Evolutionary conservation across 1,140 invertebrate species (phyloP), one percentile per base, ranked within the genome.

Genomic region (Microplitis mediator): DNA sequence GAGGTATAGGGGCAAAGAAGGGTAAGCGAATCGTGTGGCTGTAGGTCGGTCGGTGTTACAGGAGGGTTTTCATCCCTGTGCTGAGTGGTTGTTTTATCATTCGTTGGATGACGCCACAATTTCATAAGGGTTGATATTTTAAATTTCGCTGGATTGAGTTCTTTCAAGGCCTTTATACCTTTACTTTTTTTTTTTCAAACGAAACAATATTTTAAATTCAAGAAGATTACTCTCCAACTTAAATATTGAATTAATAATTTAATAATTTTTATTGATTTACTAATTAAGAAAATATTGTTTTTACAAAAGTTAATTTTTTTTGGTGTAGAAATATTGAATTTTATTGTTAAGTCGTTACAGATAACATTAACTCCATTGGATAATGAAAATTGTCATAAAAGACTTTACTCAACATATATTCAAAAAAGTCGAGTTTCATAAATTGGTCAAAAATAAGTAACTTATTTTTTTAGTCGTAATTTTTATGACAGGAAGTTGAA

Each of bases 71-170:
- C 8, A 74, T 64, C 8, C 61, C 61, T 51, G 71, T 51, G 60
- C 66, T 66, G 67, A 54, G 67, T 31, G 74, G 76, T 86, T 82
- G 73, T 45, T 51, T 76, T 61, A 85, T 85, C 85, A 84, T 75
- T 65, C 79, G 83, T n/a, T 70, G 78, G 86, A 85, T 86, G 86
- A 79, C 85, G 83, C 85, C 80, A 86, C 82, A 64, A 64, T 78
- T 69, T 70, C 35, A 9, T 71, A 16, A 16, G 5, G 62, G 23
- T 11, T 36, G 3, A 58, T n/a, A 14, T 16, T 67, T 67, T n/a
- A 39, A 16, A 14, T 23, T 8, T 39, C 0, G 32, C 16, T 54
- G 5, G 1, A 54, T 16, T 16, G 52, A 5, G 9, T 14, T 54
- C 9, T 3, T n/a, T 54, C 16, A n/a, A 54, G 16, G 5, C n/a